phyloP scores from a whole-genome alignment of 2,113 vertebrate species.

The Ptyas mucosa region DNA sequence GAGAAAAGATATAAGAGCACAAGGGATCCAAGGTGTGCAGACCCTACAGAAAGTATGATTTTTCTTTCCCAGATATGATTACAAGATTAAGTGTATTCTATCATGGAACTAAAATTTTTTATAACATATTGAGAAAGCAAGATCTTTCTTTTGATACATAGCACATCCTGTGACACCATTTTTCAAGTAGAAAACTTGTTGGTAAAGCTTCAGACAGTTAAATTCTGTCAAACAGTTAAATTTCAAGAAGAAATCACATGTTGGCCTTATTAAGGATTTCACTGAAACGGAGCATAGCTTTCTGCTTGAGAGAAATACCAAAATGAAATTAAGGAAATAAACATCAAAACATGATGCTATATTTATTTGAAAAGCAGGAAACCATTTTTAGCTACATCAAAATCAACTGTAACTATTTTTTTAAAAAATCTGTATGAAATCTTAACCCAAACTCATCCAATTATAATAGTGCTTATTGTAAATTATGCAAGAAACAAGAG shows the following conservation, averaged over 20 bases:
- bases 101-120: conserved; percentile 43
- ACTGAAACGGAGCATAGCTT: conserved; percentile 54
- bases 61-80: conserved; percentile 40
- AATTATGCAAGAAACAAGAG: neutral
- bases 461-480: neutral
- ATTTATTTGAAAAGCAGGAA: conserved; percentile 66
- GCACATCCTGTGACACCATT: conserved; percentile 57
- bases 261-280: conserved; percentile 68
- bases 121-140: conserved; percentile 52
- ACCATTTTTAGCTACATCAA: conserved; percentile 63
- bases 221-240: conserved; percentile 43
- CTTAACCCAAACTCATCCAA: neutral
- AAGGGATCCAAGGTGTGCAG: neutral
- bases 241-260: conserved; percentile 67
- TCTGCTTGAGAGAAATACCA: conserved; percentile 63
- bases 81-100: conserved; percentile 23
- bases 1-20: neutral
- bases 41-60: neutral
- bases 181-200: conserved; percentile 59
- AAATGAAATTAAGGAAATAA: conserved; percentile 66
- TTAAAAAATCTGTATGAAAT: conserved; percentile 9
- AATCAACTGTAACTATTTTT: conserved; percentile 58
- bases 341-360: conserved; percentile 71
- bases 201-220: conserved; percentile 71
- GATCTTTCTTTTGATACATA: conserved; percentile 63